Evolutionary conservation across 2,888 invertebrate species (phyloP), one percentile per base, ranked within the genome.

Genomic region (Anthophora plumipes): DNA sequence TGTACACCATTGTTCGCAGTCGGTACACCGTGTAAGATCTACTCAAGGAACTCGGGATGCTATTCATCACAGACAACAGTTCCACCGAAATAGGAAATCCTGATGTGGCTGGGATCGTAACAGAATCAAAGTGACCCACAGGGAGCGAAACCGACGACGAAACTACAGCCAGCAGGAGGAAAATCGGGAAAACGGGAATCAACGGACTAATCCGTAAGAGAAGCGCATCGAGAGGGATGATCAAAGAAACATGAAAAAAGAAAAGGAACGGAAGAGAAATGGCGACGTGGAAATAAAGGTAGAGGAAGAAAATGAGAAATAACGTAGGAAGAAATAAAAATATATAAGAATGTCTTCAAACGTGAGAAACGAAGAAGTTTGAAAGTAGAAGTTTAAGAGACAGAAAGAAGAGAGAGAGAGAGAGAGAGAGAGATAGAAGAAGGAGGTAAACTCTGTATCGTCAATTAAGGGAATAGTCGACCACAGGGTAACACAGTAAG

Each of bases 31-130:
- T 64, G 66, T 69, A 79, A 68, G 52, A 78, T 52, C 67, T 59
- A 76, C 61, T 54, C 60, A 43, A 64, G 70, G 61, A 76, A 43
- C 75, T 60, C 50, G 74, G 50, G 52, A 71, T 69, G 68, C 77
- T 64, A 82, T 85, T 82, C 79, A 79, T 82, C 85, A 84, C 79
- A 59, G 77, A 59, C 48, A 59, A 81, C 77, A 55, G 72, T 73
- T 59, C 63, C 68, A 22, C 52, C 48, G 80, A 72, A 73, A 77
- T 70, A 50, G 74, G 48, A 77, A 61, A 82, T 77, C 61, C 74
- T 63, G 71, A 81, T 70, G 59, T 55, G 25, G 71, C 54, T 77
- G 20, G 41, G 20, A 78, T 57, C 68, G 78, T 74, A 74, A 81
- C 75, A n/a, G 76, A 75, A 78, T 84, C 71, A 79, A 64, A 52